Conservation (phyloP, 2,113 vertebrate genomes). For the Cottus gobio region DNA sequence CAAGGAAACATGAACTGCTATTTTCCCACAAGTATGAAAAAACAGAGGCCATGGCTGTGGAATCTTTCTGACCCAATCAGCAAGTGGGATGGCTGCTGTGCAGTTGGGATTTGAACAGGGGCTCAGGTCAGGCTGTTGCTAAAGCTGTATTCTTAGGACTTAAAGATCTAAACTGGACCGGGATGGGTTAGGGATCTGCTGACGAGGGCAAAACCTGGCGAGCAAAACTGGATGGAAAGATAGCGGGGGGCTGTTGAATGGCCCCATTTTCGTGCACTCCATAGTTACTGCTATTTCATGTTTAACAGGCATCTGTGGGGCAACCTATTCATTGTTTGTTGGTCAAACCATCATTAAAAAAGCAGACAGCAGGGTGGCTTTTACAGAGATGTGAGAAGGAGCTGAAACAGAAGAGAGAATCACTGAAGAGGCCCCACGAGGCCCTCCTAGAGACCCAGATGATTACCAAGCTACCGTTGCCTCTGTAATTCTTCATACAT, state of each 20-base stretch:
- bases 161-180: slow-evolving; percentile 62
- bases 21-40: slow-evolving; percentile 95
- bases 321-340: slow-evolving; percentile 81
- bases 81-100: slow-evolving; percentile 67
- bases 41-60: slow-evolving; percentile 79
- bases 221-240: slow-evolving; percentile 53
- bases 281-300: slow-evolving; percentile 62
- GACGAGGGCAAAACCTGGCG: slow-evolving; percentile 54
- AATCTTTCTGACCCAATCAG: slow-evolving; percentile 84
- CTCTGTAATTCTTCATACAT: slow-evolving; percentile 82
- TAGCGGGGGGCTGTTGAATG: slow-evolving; percentile 49
- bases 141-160: slow-evolving; percentile 68
- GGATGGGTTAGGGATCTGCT: slow-evolving; percentile 56
- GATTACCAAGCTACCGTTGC: slow-evolving; percentile 74
- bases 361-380: slow-evolving; percentile 68
- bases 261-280: slow-evolving; percentile 51
- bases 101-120: slow-evolving; percentile 69
- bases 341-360: slow-evolving; percentile 78
- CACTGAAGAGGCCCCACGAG: slow-evolving; percentile 69
- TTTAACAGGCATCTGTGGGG: slow-evolving; percentile 71
- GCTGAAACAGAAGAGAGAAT: slow-evolving; percentile 69
- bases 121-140: slow-evolving; percentile 73
- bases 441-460: slow-evolving; percentile 69
- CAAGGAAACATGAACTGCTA: slow-evolving; percentile 89
- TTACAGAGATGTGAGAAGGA: slow-evolving; percentile 71